These are phyloP conservation scores for Pangasius djambal DNA, from an alignment of 2,797 vertebrate species.

Conservation along the genomic window DNA sequence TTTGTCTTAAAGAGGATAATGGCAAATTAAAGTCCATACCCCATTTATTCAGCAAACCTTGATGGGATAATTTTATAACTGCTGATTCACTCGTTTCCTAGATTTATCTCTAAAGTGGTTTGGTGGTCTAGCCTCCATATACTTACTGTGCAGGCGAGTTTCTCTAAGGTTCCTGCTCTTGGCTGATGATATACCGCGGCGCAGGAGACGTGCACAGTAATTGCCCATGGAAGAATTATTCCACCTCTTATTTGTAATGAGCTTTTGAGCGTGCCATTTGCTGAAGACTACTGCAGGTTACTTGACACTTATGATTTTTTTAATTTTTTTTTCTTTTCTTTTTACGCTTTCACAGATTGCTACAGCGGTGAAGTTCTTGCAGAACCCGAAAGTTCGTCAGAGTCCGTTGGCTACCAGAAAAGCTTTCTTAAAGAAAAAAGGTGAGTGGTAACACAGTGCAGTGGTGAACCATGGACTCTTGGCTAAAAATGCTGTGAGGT, in stretches of 20 bases:
- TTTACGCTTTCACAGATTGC: conserved; percentile 77
- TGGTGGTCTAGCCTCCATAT: conserved; percentile 73
- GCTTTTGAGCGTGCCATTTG: conserved; percentile 39
- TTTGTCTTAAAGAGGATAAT: conserved; percentile 88
- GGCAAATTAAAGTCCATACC: conserved; percentile 87
- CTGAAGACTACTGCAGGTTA: conserved; percentile 39
- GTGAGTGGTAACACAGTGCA: conserved; percentile 70
- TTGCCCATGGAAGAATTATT: conserved; percentile 48
- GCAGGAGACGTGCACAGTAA: conserved; percentile 51
- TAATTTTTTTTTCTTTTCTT: conserved; percentile 46
- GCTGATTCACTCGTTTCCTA: conserved; percentile 83
- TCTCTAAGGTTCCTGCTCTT: conserved; percentile 66
- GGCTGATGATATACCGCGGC: conserved; percentile 52
- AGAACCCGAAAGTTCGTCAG: conserved; percentile 92
- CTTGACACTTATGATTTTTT: conserved; percentile 18
- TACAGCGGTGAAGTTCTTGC: conserved; percentile 95
- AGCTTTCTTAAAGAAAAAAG: conserved; percentile 97
- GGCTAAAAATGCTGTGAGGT: conserved; percentile 52
- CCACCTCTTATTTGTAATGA: conserved; percentile 42
- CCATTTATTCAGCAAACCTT: conserved; percentile 84
- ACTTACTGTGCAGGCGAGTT: conserved; percentile 65
- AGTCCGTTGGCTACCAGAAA: conserved; percentile 88
- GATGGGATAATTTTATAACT: conserved; percentile 88
- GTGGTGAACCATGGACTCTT: not conserved
- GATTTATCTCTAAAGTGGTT: conserved; percentile 83